Evolutionary conservation across 2,113 vertebrate genomes (phyloP), one percentile per base, ranked within the genome.

Genomic region (Chloebia gouldiae): DNA sequence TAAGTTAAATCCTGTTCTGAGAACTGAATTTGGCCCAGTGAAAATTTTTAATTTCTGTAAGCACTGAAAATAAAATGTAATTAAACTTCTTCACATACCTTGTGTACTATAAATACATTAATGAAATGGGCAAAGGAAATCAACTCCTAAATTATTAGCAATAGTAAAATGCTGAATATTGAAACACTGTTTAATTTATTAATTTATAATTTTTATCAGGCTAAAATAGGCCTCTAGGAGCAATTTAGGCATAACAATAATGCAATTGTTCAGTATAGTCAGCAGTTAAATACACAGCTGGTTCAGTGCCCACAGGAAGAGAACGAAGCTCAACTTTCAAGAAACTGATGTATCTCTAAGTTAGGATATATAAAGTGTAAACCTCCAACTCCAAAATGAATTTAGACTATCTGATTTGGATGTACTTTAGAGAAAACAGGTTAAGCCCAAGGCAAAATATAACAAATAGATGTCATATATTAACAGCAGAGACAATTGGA

Each of bases 201-300:
- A 18, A 95, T 95, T 92, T 95, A 51, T 84, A 94, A 56, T 87
- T 89, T 93, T 96, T 95, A 86, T 90, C 91, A 73, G 91, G 93
- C 87, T 94, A 68, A 96, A 92, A 96, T 92, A 78, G 95, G 75
- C 88, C 92, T 95, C 78, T 70, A 94, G 92, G 94, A 95, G 90
- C 90, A 87, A 93, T 95, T 96, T 72, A 81, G 83, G n/a, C 21
- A 79, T 78, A 83, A 94, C 78, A 93, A 80, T 56, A 92, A 75
- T 45, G 40, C 15, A 33, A 57, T 68, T 88, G 51, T 68, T 96
- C 76, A 45, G 77, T 65, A 79, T 2, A 71, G 66, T 66, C 77
- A 91, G 60, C 77, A 79, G 31, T 79, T 91, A 70, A n/a, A 82
- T 86, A 68, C 63, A 57, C 78, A 93, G 73, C 63, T 82, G 49